Conservation (phyloP, 2,113 vertebrate species). For the Upupa epops region DNA sequence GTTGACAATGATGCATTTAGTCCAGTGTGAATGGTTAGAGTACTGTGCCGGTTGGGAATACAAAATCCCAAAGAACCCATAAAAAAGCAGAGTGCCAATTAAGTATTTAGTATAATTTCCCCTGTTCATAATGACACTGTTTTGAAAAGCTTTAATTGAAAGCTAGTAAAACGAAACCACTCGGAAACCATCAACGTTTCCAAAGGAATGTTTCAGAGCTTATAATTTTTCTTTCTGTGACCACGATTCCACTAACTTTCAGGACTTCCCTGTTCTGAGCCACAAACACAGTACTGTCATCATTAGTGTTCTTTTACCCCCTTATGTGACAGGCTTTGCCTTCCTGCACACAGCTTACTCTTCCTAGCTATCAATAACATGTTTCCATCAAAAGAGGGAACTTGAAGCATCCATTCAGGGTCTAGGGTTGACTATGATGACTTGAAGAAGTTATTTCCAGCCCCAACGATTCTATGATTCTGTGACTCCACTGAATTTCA, state of each 20-base stretch:
- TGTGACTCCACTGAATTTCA: background rate
- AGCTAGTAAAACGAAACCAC: background rate
- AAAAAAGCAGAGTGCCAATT: background rate
- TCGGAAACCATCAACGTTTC: background rate
- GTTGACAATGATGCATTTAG: background rate
- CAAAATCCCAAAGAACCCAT: background rate
- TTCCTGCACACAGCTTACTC: background rate
- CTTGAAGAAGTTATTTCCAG: too few relatives aligned
- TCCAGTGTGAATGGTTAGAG: background rate
- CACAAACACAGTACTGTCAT: background rate
- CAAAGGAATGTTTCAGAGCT: background rate
- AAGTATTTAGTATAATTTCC: background rate
- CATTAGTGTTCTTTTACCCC: background rate
- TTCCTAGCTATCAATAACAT: background rate
- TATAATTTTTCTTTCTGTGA: background rate
- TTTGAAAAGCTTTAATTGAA: background rate
- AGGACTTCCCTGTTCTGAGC: background rate
- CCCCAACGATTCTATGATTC: too few relatives aligned
- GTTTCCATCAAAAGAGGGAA: background rate
- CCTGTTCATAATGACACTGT: background rate
- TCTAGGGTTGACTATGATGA: too few relatives aligned
- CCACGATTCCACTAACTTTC: background rate
- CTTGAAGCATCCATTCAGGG: background rate
- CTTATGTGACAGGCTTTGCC: background rate
- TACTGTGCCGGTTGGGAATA: background rate